phyloP scores from a whole-genome alignment of 2,888 invertebrate genomes.

The Eurytoma californica region DNA sequence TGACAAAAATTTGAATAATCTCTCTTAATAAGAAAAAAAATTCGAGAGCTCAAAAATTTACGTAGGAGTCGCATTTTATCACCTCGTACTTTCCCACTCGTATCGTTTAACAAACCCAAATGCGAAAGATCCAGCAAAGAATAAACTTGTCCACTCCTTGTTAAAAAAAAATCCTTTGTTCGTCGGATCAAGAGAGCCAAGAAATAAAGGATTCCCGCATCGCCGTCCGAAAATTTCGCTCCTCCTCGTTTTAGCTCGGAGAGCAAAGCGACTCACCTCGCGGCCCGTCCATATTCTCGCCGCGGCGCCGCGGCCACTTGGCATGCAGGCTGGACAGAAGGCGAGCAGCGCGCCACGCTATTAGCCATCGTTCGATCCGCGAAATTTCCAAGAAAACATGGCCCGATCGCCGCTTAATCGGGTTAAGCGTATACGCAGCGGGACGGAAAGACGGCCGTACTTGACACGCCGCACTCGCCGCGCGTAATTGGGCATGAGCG shows the following conservation, averaged over 20 bases:
- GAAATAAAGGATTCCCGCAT: background rate
- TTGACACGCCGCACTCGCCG: constrained; percentile 33
- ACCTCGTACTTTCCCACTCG: background rate
- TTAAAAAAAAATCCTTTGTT: background rate
- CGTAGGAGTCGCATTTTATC: background rate
- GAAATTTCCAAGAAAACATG: constrained; percentile 48
- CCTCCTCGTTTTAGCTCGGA: background rate
- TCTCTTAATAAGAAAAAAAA: background rate
- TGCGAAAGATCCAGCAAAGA: background rate
- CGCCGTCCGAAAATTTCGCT: background rate
- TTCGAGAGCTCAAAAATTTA: background rate
- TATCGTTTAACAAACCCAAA: background rate
- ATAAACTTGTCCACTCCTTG: background rate
- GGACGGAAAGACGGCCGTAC: constrained; percentile 35
- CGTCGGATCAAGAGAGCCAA: background rate
- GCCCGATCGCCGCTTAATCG: constrained; percentile 40
- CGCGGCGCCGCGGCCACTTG: background rate
- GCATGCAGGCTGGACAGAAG: background rate
- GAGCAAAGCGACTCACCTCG: no score
- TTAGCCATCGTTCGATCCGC: constrained; percentile 8
- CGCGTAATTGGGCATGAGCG: constrained; percentile 51
- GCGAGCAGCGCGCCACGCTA: background rate
- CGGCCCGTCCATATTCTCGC: background rate
- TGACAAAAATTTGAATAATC: no score
- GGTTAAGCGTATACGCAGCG: constrained; percentile 34